Evolutionary conservation across 2,113 vertebrate genomes (phyloP).

Genomic region (Psittacus erithacus): DNA sequence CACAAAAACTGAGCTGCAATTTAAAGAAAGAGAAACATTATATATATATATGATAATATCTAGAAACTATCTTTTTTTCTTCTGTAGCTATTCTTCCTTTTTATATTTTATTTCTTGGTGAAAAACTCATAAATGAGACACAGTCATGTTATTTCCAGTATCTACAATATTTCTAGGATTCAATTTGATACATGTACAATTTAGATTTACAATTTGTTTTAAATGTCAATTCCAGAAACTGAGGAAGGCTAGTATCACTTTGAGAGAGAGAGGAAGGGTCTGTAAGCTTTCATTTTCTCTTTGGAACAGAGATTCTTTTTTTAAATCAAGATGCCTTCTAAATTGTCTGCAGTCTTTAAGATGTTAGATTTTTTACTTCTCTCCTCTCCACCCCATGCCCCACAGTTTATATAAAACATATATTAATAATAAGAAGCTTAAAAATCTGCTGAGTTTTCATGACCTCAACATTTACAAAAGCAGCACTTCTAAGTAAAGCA

Average conservation of each 20-base stretch:
- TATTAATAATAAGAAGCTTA: background rate
- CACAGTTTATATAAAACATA: background rate
- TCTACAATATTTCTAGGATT: background rate
- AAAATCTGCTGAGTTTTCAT: background rate
- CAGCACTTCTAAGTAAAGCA: background rate
- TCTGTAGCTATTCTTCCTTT: background rate
- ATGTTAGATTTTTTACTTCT: background rate
- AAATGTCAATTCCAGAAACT: background rate
- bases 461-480: background rate
- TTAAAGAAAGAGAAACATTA: background rate
- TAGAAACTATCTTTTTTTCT: background rate
- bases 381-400: accelerated
- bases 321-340: background rate
- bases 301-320: background rate
- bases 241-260: background rate
- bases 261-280: background rate
- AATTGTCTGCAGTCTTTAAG: background rate
- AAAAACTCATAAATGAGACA: background rate
- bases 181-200: background rate
- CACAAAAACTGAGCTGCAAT: constrained; percentile 23
- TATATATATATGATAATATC: background rate
- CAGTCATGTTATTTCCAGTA: background rate
- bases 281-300: background rate
- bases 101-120: background rate
- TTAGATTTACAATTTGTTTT: background rate